phyloP scores from a whole-genome alignment of 1,140 invertebrate genomes.

The Popillia japonica region DNA sequence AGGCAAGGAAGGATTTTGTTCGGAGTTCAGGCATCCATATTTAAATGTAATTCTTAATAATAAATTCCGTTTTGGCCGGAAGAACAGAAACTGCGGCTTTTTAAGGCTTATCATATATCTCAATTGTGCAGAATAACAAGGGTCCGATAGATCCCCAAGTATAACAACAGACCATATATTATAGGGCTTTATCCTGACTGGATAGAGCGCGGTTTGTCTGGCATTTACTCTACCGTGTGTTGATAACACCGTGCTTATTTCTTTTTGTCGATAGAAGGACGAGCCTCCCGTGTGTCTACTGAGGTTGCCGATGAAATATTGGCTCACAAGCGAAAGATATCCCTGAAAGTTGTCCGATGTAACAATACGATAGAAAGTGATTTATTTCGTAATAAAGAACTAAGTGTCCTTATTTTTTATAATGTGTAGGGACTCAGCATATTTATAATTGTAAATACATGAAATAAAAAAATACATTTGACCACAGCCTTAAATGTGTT shows the following conservation, averaged over 20 bases:
- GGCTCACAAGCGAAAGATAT: neutral
- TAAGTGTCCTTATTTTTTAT: neutral
- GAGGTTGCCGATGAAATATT: constrained; percentile 27
- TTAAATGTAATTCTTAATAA: constrained; percentile 35
- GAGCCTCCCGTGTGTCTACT: neutral
- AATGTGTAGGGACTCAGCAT: neutral
- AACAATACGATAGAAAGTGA: neutral
- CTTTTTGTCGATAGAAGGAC: constrained; percentile 25
- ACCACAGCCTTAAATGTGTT: too few species aligned
- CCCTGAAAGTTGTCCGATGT: neutral
- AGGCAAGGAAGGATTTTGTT: neutral
- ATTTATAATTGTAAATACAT: too few species aligned
- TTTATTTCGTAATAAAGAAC: neutral
- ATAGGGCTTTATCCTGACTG: constrained; percentile 17
- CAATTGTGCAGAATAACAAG: constrained; percentile 31
- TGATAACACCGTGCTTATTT: constrained; percentile 24
- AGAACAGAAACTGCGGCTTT: constrained; percentile 30
- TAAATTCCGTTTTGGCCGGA: constrained; percentile 33
- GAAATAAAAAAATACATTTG: too few species aligned
- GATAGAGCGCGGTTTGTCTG: constrained; percentile 30
- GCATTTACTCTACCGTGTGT: constrained; percentile 33
- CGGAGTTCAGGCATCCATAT: constrained; percentile 7
- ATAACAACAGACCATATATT: constrained; percentile 30
- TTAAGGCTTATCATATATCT: constrained; percentile 34
- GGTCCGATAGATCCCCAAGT: constrained; percentile 25